Percentiles rank a stretch among this genome's conserved stretches.
Evolutionary conservation across 1,140 invertebrate species (phyloP).

Genomic region (Mesaphorura yosii): DNA sequence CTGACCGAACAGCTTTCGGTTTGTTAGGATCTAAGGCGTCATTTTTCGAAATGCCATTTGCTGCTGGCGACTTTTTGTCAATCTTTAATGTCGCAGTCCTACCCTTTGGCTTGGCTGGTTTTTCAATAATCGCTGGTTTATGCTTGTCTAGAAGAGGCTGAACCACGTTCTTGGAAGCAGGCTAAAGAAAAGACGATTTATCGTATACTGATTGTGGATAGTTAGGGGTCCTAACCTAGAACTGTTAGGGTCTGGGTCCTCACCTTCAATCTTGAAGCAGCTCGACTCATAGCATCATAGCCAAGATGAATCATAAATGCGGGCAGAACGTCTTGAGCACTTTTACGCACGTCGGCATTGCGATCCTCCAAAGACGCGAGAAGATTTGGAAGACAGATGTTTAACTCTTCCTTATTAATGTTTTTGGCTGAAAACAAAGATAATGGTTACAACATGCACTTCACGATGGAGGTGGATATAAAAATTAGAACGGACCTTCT

Average conservation of each 20-base stretch:
- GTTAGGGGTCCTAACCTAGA: background rate
- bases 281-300: slow-evolving; percentile 65
- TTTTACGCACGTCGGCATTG: slow-evolving; percentile 79
- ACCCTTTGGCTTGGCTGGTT: slow-evolving; percentile 44
- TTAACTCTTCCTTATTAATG: slow-evolving; percentile 67
- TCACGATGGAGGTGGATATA: background rate
- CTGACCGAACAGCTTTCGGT: too few species aligned
- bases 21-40: too few species aligned
- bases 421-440: slow-evolving; percentile 48
- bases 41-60: too few species aligned
- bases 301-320: slow-evolving; percentile 89
- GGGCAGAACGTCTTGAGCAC: slow-evolving; percentile 72
- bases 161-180: slow-evolving; percentile 68
- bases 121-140: slow-evolving; percentile 66
- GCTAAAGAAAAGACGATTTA: slow-evolving; percentile 44
- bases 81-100: background rate
- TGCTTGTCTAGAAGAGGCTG: slow-evolving; percentile 72
- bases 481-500: slow-evolving; percentile 40
- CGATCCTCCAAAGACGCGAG: slow-evolving; percentile 79
- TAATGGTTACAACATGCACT: background rate
- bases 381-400: slow-evolving; percentile 62
- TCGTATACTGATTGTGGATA: slow-evolving; percentile 7
- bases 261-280: slow-evolving; percentile 71
- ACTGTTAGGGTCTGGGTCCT: slow-evolving; percentile 2
- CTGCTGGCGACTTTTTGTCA: background rate